Evolutionary conservation across 2,888 invertebrate species (phyloP), one percentile per base, ranked within the genome.

Genomic region (Perizoma affinitatum): DNA sequence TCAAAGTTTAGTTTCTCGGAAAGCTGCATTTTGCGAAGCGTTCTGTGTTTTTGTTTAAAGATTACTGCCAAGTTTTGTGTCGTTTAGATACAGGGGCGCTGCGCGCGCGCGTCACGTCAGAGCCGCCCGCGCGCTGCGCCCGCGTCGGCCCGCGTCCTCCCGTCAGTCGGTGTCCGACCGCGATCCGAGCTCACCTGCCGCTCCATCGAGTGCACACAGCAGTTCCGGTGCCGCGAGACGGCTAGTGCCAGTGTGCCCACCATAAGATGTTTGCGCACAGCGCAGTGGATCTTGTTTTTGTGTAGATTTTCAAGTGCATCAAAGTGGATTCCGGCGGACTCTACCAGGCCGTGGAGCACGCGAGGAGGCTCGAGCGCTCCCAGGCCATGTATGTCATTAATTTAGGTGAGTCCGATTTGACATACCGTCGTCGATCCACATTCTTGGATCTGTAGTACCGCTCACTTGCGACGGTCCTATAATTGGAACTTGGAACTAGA

Each of bases 341-440:
- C 57, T 92, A 90, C 80, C 88, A 83, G 87, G 87, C 90, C 84
- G 90, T 90, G 87, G 91, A 90, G 90, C 91, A 87, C 83, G 86
- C 90, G 78, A 84, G 86, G 76, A 86, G 89, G 85, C 88, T 90
- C 84, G 88, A 90, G 86, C 90, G 91, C 89, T 90, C 91, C 84
- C 91, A 87, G 89, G 91, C 90, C 84, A 92, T 92, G 92, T 92
- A 92, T 90, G 92, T 92, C 90, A 90, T 92, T 73, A 92, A 92
- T 90, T 88, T 92, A 89, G 92, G 92, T 92, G 87, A 91, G 92
- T 89, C 85, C 85, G 85, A 83, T 80, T 80, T 71, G 76, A 76
- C 76, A 77, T 75, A 80, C 77, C 76, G 66, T 69, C 71, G 73
- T 72, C 73, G 83, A 75, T 82, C 82, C 72, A 84, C 84, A 86